Conservation (phyloP, 2,113 vertebrate species). For the Scytalopus superciliaris region DNA sequence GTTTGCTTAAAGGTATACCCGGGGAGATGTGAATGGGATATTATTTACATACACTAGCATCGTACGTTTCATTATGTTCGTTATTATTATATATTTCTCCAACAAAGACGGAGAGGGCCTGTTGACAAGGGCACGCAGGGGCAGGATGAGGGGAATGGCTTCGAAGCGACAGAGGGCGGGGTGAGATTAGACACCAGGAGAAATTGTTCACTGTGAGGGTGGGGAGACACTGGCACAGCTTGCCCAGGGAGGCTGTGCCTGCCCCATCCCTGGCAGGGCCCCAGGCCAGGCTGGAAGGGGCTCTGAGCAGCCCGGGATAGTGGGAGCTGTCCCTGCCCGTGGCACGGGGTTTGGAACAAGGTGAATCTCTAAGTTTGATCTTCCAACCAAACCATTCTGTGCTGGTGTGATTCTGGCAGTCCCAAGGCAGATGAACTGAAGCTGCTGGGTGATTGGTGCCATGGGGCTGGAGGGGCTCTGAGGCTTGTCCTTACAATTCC, state of each 20-base stretch:
- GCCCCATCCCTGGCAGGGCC: neutral
- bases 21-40: neutral
- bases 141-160: too few species aligned
- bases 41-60: neutral
- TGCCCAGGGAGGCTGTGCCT: neutral
- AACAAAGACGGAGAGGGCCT: neutral
- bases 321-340: neutral
- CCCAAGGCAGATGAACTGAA: neutral
- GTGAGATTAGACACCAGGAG: neutral
- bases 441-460: neutral
- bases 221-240: neutral
- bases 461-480: neutral
- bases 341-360: fast-evolving
- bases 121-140: neutral
- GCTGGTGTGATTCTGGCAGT: neutral
- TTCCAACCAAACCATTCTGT: too few species aligned
- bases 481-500: neutral
- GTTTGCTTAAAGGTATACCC: neutral
- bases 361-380: neutral
- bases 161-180: too few species aligned
- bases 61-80: neutral
- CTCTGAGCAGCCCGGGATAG: neutral
- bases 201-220: neutral
- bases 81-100: neutral
- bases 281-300: neutral